phyloP scores from a whole-genome alignment of 1,140 invertebrate species.

The Aphidius ervi region DNA sequence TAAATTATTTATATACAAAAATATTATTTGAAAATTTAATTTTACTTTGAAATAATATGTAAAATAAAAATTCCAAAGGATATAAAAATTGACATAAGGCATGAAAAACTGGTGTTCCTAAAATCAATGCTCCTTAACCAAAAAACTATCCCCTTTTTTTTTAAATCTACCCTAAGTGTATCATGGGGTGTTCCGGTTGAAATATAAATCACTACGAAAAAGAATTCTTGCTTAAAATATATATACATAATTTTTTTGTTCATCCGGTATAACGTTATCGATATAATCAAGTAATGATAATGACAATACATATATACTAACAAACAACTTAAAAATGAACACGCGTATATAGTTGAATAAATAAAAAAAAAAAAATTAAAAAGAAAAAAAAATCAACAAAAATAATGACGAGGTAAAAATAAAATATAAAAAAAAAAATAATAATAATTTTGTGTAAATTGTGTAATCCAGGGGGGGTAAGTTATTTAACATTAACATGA shows the following conservation, averaged over 20 bases:
- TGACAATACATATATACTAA: not conserved
- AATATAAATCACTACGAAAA: slow-evolving; percentile 38
- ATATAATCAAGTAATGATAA: not conserved
- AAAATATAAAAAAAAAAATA: slow-evolving; percentile 6
- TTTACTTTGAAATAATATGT: too few species aligned
- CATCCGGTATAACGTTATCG: slow-evolving; percentile 37
- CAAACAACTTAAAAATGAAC: too few species aligned
- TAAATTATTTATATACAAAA: too few species aligned
- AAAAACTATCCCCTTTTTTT: slow-evolving; percentile 23
- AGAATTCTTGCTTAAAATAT: slow-evolving; percentile 32
- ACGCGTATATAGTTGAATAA: too few species aligned
- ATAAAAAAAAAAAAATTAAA: too few species aligned
- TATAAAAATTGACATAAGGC: slow-evolving; percentile 22
- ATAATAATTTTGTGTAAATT: slow-evolving; percentile 1
- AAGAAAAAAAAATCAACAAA: not conserved
- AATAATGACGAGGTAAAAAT: slow-evolving; percentile 1
- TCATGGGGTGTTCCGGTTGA: slow-evolving; percentile 39
- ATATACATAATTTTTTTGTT: slow-evolving; percentile 24
- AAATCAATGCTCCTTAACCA: slow-evolving; percentile 24
- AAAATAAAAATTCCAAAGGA: slow-evolving; percentile 11
- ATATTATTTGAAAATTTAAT: too few species aligned
- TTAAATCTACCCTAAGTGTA: slow-evolving; percentile 13
- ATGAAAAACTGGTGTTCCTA: not conserved
- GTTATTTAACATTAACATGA: slow-evolving; percentile 8
- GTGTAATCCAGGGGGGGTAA: slow-evolving; percentile 1